phyloP scores from a whole-genome alignment of 2,797 vertebrate species.

The Lateolabrax maculatus region DNA sequence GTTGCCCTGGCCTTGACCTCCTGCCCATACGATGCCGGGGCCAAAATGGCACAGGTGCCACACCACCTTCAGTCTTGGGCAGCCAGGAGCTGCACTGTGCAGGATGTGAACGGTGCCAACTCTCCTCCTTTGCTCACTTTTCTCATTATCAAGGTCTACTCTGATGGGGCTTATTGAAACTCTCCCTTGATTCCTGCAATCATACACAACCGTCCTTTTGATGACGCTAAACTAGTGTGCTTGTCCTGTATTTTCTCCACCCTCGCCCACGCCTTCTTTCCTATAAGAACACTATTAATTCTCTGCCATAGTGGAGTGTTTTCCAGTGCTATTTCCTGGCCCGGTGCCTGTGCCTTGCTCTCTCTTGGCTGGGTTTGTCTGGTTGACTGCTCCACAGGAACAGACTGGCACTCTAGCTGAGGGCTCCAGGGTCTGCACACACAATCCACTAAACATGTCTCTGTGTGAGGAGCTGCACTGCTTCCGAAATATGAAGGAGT shows the following conservation, averaged over 20 bases:
- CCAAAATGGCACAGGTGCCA: conserved; percentile 80
- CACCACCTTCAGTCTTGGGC: conserved; percentile 78
- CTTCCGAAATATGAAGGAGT: conserved; percentile 55
- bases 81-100: conserved; percentile 71
- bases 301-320: conserved; percentile 76
- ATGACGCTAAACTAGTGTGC: conserved; percentile 44
- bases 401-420: conserved; percentile 87
- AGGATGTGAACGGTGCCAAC: conserved; percentile 76
- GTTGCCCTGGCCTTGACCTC: conserved; percentile 84
- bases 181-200: conserved; percentile 54
- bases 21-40: conserved; percentile 71
- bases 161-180: conserved; percentile 44
- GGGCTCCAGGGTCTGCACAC: conserved; percentile 81
- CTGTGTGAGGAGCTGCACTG: conserved; percentile 71
- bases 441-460: conserved; percentile 82
- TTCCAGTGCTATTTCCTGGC: conserved; percentile 83
- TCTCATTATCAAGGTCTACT: conserved; percentile 51
- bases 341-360: conserved; percentile 77
- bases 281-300: conserved; percentile 79
- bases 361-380: conserved; percentile 84
- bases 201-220: conserved; percentile 41
- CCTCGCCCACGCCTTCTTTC: conserved; percentile 49
- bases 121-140: conserved; percentile 69
- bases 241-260: conserved; percentile 20
- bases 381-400: conserved; percentile 86